These are phyloP conservation scores for Discoglossus pictus DNA, from an alignment of 2,797 vertebrate genomes.

Conservation along the genomic window DNA sequence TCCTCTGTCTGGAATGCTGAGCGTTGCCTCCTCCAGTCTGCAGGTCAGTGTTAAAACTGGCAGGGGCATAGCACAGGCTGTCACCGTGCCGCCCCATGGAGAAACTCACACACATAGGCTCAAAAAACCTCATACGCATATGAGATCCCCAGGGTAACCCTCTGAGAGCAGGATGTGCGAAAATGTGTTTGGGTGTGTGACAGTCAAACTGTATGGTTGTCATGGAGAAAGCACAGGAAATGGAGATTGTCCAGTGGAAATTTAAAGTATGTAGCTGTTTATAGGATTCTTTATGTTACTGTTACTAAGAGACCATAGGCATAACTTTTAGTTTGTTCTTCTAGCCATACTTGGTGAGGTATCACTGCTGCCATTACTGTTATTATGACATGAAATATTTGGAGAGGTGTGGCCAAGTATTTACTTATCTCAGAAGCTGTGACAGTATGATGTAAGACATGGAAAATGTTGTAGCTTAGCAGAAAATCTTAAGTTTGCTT, in stretches of 20 bases:
- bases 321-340: background rate
- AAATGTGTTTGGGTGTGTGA: conserved; percentile 25
- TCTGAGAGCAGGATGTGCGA: conserved; percentile 17
- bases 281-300: background rate
- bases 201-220: conserved; percentile 16
- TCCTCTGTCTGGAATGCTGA: conserved; percentile 29
- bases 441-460: no score
- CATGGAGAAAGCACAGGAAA: conserved; percentile 17
- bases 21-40: conserved; percentile 7
- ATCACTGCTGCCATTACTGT: no score
- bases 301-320: conserved; percentile 5
- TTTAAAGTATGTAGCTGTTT: background rate
- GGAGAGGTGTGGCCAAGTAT: no score
- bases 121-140: conserved; percentile 38
- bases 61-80: conserved; percentile 20
- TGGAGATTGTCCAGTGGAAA: conserved; percentile 13
- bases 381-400: no score
- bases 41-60: conserved; percentile 33
- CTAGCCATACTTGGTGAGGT: no score
- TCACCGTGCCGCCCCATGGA: conserved; percentile 19
- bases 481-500: no score
- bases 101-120: conserved; percentile 25
- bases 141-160: conserved; percentile 4
- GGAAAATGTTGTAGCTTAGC: no score
- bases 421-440: no score